phyloP scores from a whole-genome alignment of 2,888 invertebrate species.

The Drosophila mercatorum region DNA sequence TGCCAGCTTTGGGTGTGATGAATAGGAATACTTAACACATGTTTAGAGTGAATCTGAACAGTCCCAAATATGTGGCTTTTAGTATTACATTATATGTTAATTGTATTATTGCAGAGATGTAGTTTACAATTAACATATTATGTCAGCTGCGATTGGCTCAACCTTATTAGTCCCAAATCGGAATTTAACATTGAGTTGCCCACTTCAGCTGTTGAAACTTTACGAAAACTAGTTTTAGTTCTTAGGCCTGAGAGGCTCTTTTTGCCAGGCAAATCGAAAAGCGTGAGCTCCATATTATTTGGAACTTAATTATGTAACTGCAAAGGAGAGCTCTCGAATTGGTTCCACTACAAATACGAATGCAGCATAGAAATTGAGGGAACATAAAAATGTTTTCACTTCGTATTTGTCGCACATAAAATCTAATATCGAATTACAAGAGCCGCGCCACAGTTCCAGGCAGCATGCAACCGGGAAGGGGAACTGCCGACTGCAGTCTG shows the following conservation, averaged over 20 bases:
- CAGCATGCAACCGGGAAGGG: slow-evolving; percentile 14
- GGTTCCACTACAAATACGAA: slow-evolving; percentile 68
- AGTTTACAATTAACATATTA: no score
- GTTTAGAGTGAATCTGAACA: no score
- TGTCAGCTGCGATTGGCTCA: no score
- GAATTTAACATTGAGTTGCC: no score
- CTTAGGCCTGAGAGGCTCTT: background rate
- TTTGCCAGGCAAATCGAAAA: slow-evolving; percentile 26
- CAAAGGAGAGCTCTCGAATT: slow-evolving; percentile 36
- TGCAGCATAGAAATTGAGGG: slow-evolving; percentile 66
- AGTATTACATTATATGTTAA: no score
- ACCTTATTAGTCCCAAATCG: no score
- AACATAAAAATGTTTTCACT: slow-evolving; percentile 79
- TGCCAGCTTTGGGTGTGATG: no score
- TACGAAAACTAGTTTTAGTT: background rate
- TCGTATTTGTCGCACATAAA: slow-evolving; percentile 81
- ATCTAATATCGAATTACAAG: slow-evolving; percentile 81
- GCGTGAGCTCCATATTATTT: slow-evolving; percentile 65
- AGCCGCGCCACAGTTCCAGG: slow-evolving; percentile 30
- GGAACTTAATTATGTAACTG: slow-evolving; percentile 63
- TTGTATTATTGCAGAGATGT: no score
- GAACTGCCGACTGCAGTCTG: slow-evolving; percentile 5
- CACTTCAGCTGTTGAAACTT: background rate
- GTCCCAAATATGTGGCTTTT: no score
- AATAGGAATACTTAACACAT: no score